phyloP scores from a whole-genome alignment of 2,113 vertebrate species.

The Chaetops frenatus region DNA sequence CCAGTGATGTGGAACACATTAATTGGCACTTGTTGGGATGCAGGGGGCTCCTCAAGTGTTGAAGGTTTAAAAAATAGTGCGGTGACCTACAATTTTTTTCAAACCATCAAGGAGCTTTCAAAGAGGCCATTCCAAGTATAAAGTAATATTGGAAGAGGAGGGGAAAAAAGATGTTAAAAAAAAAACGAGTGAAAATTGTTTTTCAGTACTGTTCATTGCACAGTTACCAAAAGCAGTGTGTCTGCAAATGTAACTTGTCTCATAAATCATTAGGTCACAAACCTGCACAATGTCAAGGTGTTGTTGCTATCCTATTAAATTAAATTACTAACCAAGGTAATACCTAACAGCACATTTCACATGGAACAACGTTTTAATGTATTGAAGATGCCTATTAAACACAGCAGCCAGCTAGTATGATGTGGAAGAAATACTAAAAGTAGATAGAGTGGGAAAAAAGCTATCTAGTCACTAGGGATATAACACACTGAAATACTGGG shows the following conservation, averaged over 20 bases:
- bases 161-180: neutral
- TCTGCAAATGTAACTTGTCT: conserved; percentile 45
- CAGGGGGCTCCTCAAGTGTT: neutral
- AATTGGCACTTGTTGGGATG: neutral
- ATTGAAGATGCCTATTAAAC: conserved; percentile 14
- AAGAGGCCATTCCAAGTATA: neutral
- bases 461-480: neutral
- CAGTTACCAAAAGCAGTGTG: conserved; percentile 45
- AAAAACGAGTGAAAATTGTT: neutral
- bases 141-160: neutral
- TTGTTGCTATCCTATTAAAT: conserved; percentile 32
- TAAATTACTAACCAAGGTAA: conserved; percentile 50
- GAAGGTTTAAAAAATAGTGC: neutral
- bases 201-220: neutral
- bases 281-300: conserved; percentile 45
- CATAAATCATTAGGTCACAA: conserved; percentile 62
- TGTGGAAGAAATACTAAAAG: neutral
- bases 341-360: conserved; percentile 37
- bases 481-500: neutral
- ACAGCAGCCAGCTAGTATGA: neutral
- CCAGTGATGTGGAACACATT: neutral
- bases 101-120: neutral
- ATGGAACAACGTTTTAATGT: conserved; percentile 31
- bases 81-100: neutral
- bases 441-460: neutral